phyloP scores from a whole-genome alignment of 1,140 invertebrate species.

The Galleria mellonella region DNA sequence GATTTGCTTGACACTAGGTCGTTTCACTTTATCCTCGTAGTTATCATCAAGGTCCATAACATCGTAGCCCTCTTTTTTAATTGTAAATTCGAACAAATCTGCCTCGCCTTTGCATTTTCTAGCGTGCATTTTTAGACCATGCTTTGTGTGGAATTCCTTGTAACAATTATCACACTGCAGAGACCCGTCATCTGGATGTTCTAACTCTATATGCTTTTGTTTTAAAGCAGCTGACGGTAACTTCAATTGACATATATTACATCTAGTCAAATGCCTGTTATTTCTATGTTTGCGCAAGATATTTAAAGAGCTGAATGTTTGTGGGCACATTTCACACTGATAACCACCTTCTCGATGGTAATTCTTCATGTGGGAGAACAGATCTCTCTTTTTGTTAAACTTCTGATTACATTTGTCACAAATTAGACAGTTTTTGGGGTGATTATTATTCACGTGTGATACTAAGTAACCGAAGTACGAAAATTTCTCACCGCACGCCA shows the following conservation, averaged over 20 bases:
- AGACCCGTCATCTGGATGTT: slow-evolving; percentile 56
- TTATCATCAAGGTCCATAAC: slow-evolving; percentile 40
- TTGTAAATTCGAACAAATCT: slow-evolving; percentile 19
- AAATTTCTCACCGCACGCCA: slow-evolving; percentile 45
- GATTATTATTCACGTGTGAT: slow-evolving; percentile 53
- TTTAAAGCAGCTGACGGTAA: slow-evolving; percentile 50
- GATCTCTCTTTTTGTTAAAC: slow-evolving; percentile 58
- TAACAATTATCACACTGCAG: slow-evolving; percentile 50
- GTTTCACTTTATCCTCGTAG: slow-evolving; percentile 31
- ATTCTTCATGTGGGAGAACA: slow-evolving; percentile 62
- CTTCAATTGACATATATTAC: slow-evolving; percentile 47
- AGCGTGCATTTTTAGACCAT: slow-evolving; percentile 54
- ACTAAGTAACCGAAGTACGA: slow-evolving; percentile 59
- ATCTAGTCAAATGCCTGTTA: slow-evolving; percentile 53
- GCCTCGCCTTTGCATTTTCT: slow-evolving; percentile 52
- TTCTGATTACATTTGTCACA: slow-evolving; percentile 62
- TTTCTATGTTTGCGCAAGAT: slow-evolving; percentile 56
- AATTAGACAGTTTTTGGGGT: slow-evolving; percentile 54
- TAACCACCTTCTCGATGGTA: slow-evolving; percentile 61
- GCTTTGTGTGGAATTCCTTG: slow-evolving; percentile 62
- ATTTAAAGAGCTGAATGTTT: slow-evolving; percentile 49
- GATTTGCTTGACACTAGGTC: slow-evolving; percentile 56
- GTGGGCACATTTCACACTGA: slow-evolving; percentile 45
- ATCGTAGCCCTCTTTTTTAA: slow-evolving; percentile 45
- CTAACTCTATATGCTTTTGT: slow-evolving; percentile 54